Conservation (phyloP, 2,113 vertebrate genomes). For the mouse (Mus musculus) region DNA sequence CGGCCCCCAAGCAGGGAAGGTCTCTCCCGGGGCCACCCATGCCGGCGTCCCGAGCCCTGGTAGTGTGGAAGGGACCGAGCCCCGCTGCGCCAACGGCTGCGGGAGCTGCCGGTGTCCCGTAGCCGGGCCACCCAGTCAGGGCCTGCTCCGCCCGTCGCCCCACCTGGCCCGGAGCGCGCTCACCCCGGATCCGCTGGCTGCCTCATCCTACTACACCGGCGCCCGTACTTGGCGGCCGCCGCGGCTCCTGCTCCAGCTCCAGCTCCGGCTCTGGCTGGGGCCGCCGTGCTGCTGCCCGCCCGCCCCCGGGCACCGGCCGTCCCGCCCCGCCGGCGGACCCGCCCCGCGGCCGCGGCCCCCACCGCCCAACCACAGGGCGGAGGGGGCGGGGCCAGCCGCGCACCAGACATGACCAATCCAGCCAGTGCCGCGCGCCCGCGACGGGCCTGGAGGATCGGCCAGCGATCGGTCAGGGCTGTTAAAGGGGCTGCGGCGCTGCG, state of each 20-base stretch:
- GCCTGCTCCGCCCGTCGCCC: constrained; percentile 51
- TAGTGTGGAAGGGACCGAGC: neutral
- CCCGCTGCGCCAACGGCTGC: constrained; percentile 55
- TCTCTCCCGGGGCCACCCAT: neutral
- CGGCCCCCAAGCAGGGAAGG: neutral
- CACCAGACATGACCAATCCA: constrained; percentile 75
- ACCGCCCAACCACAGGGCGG: constrained; percentile 69
- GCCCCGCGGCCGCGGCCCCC: constrained; percentile 66
- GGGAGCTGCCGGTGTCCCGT: neutral
- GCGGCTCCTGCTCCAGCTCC: neutral
- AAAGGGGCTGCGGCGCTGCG: constrained; percentile 50
- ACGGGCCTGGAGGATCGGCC: constrained; percentile 40
- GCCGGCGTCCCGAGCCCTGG: neutral
- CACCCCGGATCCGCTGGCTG: constrained; percentile 68
- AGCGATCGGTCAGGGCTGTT: constrained; percentile 74
- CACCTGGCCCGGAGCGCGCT: constrained; percentile 17
- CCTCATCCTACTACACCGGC: constrained; percentile 70
- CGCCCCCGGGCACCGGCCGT: constrained; percentile 70
- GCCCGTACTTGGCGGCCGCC: constrained; percentile 24
- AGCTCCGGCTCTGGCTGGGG: neutral
- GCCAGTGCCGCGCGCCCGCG: neutral
- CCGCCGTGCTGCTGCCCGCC: constrained; percentile 43
- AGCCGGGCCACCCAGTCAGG: neutral
- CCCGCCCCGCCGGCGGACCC: constrained; percentile 70
- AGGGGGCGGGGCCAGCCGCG: constrained; percentile 61